These are phyloP conservation scores for Drosophila fungiperda DNA, from an alignment of 2,888 invertebrate genomes.

Conservation along the genomic window DNA sequence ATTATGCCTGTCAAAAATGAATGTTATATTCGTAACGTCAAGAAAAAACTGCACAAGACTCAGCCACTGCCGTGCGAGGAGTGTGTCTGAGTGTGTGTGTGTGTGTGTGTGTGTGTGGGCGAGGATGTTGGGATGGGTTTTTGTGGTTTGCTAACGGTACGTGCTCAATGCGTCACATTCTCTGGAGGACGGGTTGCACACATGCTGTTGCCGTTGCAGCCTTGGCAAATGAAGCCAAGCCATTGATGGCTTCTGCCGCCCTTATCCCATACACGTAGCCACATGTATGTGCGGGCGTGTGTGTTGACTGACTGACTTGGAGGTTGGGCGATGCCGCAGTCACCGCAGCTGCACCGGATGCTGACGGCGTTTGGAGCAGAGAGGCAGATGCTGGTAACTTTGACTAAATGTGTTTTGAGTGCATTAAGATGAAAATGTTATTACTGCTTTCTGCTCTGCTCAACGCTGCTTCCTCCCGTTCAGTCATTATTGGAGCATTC, in stretches of 20 bases:
- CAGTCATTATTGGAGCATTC: slow-evolving; percentile 74
- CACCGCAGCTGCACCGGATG: slow-evolving; percentile 54
- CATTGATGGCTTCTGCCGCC: slow-evolving; percentile 48
- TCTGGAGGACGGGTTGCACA: slow-evolving; percentile 56
- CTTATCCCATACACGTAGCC: slow-evolving; percentile 3
- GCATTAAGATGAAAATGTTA: slow-evolving; percentile 78
- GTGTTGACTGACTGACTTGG: slow-evolving; percentile 56
- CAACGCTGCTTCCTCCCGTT: slow-evolving; percentile 13
- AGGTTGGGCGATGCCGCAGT: slow-evolving; percentile 50
- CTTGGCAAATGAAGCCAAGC: slow-evolving; percentile 57
- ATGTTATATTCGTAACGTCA: slow-evolving; percentile 74
- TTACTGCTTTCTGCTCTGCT: slow-evolving; percentile 47
- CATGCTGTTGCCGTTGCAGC: slow-evolving; percentile 31
- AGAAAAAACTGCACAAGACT: slow-evolving; percentile 42
- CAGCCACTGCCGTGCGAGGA: not conserved
- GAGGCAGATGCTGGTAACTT: slow-evolving; percentile 66
- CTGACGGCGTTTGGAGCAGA: slow-evolving; percentile 46
- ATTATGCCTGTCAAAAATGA: slow-evolving; percentile 80
- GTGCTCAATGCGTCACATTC: slow-evolving; percentile 77
- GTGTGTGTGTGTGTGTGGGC: slow-evolving; percentile 11
- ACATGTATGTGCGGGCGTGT: not conserved
- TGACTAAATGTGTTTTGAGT: slow-evolving; percentile 77
- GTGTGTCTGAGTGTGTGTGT: slow-evolving; percentile 1
- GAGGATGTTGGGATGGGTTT: slow-evolving; percentile 36
- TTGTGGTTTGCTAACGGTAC: slow-evolving; percentile 62